Evolutionary conservation across 2,888 invertebrate genomes (phyloP), one percentile per base, ranked within the genome.

Genomic region (Fissipunctia ypsillon): DNA sequence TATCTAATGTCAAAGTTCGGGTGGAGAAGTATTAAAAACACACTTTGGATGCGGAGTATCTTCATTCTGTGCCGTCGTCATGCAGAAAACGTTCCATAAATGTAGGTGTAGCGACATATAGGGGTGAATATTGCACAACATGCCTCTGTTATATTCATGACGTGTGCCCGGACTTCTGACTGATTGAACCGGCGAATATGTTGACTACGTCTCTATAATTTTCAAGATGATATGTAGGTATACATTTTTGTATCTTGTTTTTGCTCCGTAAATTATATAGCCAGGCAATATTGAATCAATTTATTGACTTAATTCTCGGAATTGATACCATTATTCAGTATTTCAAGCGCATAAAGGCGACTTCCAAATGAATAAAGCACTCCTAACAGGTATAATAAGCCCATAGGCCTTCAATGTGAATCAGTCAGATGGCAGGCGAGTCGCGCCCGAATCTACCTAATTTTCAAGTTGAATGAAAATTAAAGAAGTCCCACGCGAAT

Each of bases 401-500:
- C 76, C 78, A 82, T 78, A 76, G 86, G 81, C 80, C 73, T 81
- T 88, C 85, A 89, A 87, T 87, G 87, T 81, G 87, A 88, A 88
- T 86, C 86, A 90, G 90, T 90, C 90, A 87, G 73, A 80, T 85
- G 84, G 85, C 87, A 85, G 86, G 84, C 86, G 81, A 83, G 80
- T 90, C 87, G 87, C 88, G 88, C 89, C 85, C 80, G 87, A 90
- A 91, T 92, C 90, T 88, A 91, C 90, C 91, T 92, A 94, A 95
- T 95, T 95, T 95, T 94, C 93, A 80, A 91, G 91, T 91, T 92
- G 93, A 93, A 92, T 94, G 94, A 93, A 95, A 95, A 95, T 95
- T 95, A 94, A 95, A 95, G 95, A 95, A 95, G 93, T 94, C 94
- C 90, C 92, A 91, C 91, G 93, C 87, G 93, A 93, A 95, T 95